Evolutionary conservation across 2,113 vertebrate genomes (phyloP).

Genomic region (Lepidothrix coronata): DNA sequence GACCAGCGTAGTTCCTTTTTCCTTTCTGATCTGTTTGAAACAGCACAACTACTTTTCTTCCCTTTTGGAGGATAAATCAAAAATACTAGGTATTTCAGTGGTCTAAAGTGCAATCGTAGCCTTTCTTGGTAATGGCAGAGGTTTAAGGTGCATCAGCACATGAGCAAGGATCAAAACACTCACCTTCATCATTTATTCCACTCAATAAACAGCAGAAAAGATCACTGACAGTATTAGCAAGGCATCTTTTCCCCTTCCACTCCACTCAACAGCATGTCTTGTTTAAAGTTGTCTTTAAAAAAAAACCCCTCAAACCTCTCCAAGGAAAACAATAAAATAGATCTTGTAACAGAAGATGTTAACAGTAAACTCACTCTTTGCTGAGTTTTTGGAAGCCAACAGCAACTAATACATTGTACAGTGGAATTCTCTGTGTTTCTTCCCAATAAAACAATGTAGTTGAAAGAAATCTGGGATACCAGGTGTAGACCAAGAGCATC

Average conservation of each 20-base stretch:
- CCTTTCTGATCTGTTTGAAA: not conserved
- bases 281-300: not conserved
- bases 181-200: not conserved
- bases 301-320: not conserved
- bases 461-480: not conserved
- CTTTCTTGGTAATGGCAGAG: not conserved
- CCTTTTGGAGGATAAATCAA: not conserved
- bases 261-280: not conserved
- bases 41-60: not conserved
- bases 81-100: not conserved
- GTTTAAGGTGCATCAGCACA: not conserved
- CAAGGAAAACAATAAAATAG: not conserved
- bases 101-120: not conserved
- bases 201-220: not conserved
- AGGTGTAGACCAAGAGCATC: not conserved
- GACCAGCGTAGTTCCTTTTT: not conserved
- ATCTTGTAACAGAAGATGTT: not conserved
- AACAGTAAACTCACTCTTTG: not conserved
- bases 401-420: not conserved
- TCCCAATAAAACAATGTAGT: not conserved
- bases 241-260: not conserved
- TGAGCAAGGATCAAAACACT: not conserved
- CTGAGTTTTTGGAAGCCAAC: not conserved
- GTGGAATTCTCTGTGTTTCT: not conserved
- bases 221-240: not conserved